Conservation (phyloP, 1,140 invertebrate genomes). For the Danaus plexippus region DNA sequence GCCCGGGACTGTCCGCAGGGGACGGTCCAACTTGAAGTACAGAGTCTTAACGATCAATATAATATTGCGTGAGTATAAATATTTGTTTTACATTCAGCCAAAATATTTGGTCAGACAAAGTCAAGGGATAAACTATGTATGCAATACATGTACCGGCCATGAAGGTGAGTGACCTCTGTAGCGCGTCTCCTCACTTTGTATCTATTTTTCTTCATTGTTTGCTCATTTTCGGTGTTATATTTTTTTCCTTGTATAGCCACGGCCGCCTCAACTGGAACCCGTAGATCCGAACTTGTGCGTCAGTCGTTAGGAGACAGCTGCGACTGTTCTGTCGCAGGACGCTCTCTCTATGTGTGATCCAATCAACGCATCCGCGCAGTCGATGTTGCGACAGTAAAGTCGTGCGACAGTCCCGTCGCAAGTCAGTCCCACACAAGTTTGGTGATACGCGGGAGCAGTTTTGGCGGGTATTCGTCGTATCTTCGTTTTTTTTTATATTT, state of each 20-base stretch:
- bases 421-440: conserved; percentile 58
- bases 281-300: conserved; percentile 70
- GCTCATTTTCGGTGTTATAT: conserved; percentile 15
- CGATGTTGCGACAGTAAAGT: conserved; percentile 8
- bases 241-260: conserved; percentile 24
- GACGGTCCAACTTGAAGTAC: not conserved
- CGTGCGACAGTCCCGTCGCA: conserved; percentile 32
- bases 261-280: conserved; percentile 65
- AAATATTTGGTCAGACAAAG: no score
- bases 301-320: conserved; percentile 36
- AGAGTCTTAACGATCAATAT: not conserved
- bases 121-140: no score
- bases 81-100: no score
- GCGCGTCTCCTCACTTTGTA: no score
- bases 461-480: conserved; percentile 55
- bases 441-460: conserved; percentile 70
- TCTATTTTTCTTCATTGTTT: not conserved
- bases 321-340: conserved; percentile 36
- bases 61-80: no score
- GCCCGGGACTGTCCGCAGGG: no score
- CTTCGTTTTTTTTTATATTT: conserved; percentile 32
- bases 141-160: no score
- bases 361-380: no score
- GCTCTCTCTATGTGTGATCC: not conserved
- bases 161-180: no score